Conservation (phyloP, 2,888 invertebrate genomes). For the Atethmia centrago region DNA sequence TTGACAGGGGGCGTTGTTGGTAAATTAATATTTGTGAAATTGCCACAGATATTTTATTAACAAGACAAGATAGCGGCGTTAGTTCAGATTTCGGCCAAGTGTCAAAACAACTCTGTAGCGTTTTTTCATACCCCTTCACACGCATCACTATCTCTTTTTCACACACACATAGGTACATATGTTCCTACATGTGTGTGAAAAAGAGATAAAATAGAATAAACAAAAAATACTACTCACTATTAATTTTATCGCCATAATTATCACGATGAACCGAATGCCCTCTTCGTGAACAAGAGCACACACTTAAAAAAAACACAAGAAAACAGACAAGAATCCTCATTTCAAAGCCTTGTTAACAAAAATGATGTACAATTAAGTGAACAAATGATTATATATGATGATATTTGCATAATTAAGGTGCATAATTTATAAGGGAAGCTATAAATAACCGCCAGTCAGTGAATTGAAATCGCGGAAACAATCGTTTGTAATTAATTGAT, state of each 20-base stretch:
- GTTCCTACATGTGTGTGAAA: no score
- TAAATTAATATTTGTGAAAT: not conserved
- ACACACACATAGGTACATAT: no score
- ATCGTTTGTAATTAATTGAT: constrained; percentile 15
- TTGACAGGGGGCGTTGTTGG: not conserved
- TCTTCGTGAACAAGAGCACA: constrained; percentile 8
- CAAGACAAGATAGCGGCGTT: not conserved
- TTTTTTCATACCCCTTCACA: no score
- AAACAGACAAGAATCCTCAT: constrained; percentile 31
- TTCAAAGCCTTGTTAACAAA: not conserved
- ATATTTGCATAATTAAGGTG: not conserved
- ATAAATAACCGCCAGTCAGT: not conserved
- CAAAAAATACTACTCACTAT: constrained; percentile 19
- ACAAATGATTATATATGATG: constrained; percentile 24
- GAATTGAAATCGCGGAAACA: constrained; percentile 14
- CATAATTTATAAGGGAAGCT: constrained; percentile 29
- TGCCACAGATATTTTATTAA: not conserved
- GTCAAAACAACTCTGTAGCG: no score
- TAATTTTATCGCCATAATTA: constrained; percentile 27
- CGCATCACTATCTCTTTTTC: no score
- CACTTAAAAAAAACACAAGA: not conserved
- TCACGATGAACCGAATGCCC: constrained; percentile 4
- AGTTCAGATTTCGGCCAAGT: not conserved
- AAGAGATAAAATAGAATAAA: not conserved
- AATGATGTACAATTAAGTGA: constrained; percentile 17